These are phyloP conservation scores for Hemitrygon akajei DNA, from an alignment of 2,797 vertebrate species.

Conservation along the genomic window DNA sequence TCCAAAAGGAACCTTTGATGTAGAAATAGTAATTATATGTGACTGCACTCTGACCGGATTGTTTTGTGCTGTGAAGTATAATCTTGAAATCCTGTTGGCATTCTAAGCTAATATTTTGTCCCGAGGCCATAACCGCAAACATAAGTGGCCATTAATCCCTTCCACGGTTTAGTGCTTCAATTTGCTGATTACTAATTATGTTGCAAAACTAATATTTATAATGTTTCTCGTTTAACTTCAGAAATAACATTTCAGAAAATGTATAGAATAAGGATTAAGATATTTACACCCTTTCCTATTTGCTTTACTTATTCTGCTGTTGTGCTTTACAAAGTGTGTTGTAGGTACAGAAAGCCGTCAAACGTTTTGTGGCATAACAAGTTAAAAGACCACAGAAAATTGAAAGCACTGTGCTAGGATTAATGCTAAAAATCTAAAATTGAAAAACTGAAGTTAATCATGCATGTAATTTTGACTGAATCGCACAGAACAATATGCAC, in stretches of 20 bases:
- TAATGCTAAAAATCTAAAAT: too few relatives aligned
- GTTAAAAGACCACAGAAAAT: too few relatives aligned
- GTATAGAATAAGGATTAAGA: neutral
- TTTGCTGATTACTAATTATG: neutral
- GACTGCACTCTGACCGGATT: neutral
- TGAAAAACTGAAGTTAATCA: too few relatives aligned
- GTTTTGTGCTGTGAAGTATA: neutral
- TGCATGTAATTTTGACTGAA: too few relatives aligned
- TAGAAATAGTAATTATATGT: neutral
- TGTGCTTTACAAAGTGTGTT: too few relatives aligned
- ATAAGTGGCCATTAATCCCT: neutral
- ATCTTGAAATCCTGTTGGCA: neutral
- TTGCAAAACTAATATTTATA: neutral
- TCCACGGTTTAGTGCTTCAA: neutral
- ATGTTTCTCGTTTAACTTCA: neutral
- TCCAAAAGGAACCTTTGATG: neutral
- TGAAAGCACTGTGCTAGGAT: too few relatives aligned
- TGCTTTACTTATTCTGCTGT: neutral
- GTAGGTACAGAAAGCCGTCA: too few relatives aligned
- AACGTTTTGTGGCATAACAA: too few relatives aligned
- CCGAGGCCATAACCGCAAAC: neutral
- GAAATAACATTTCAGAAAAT: slow-evolving; percentile 1
- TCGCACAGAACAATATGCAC: too few relatives aligned
- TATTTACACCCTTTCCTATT: neutral
- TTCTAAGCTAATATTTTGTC: neutral